Evolutionary conservation across 2,888 invertebrate species (phyloP).

Genomic region (Bombylius major): DNA sequence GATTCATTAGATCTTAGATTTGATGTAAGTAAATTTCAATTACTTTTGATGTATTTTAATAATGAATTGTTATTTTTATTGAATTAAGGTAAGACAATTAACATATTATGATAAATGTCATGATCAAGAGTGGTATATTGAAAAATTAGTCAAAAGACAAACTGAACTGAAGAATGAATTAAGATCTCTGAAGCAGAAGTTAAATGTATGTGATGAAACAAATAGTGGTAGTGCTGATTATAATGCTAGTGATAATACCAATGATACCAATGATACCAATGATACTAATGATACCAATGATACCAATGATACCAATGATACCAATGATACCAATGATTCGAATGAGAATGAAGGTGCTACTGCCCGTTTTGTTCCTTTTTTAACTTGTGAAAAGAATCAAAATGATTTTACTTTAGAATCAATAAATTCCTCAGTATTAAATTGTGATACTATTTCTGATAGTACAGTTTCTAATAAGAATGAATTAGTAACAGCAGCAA

Average conservation of each 20-base stretch:
- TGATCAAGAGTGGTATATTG: slow-evolving; percentile 87
- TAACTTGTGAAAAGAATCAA: too few relatives aligned
- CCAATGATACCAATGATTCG: too few relatives aligned
- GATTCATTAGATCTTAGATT: slow-evolving; percentile 74
- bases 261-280: not conserved
- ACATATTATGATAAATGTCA: slow-evolving; percentile 88
- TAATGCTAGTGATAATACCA: not conserved
- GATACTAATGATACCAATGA: not conserved
- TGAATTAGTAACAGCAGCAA: too few relatives aligned
- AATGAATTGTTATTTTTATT: slow-evolving; percentile 43
- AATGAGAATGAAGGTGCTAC: too few relatives aligned
- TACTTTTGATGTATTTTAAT: not conserved
- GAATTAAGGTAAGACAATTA: slow-evolving; percentile 70
- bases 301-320: too few relatives aligned
- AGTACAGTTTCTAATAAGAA: too few relatives aligned
- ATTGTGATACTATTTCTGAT: too few relatives aligned
- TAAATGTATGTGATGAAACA: not conserved
- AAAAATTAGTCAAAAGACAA: slow-evolving; percentile 68
- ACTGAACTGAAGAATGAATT: slow-evolving; percentile 69
- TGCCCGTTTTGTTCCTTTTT: too few relatives aligned
- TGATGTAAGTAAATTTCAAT: slow-evolving; percentile 10
- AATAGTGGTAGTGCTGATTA: not conserved
- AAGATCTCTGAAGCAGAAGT: slow-evolving; percentile 46
- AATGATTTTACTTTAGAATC: too few relatives aligned
- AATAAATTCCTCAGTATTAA: too few relatives aligned